Percentiles rank a stretch among this genome's conserved stretches.
Conservation (phyloP, 2,113 vertebrate genomes). For the Andinoacara biseriatus region DNA sequence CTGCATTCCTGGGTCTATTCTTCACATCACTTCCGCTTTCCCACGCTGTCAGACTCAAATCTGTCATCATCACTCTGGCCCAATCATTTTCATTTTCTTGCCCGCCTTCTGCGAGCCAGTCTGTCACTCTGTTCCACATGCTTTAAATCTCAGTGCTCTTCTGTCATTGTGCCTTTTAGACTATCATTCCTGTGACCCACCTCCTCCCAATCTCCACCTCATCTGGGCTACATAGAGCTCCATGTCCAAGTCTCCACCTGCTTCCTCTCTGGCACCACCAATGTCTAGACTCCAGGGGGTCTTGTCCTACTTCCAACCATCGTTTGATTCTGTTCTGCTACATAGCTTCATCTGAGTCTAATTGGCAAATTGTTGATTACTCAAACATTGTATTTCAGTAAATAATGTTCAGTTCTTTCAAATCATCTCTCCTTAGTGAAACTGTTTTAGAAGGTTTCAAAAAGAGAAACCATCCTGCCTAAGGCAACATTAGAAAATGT, state of each 20-base stretch:
- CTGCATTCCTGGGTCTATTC: not conserved
- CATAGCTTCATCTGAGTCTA: not conserved
- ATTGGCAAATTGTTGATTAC: not conserved
- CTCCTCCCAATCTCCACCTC: not conserved
- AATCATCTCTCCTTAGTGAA: not conserved
- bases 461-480: not conserved
- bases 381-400: not conserved
- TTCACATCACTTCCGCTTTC: not conserved
- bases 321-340: not conserved
- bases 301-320: not conserved
- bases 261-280: conserved; percentile 1
- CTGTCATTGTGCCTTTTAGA: not conserved
- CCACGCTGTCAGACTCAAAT: not conserved
- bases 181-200: not conserved
- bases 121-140: not conserved
- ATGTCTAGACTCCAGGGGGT: not conserved
- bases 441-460: not conserved
- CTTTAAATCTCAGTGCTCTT: not conserved
- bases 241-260: not conserved
- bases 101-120: not conserved
- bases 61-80: not conserved
- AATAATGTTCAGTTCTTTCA: not conserved
- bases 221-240: not conserved
- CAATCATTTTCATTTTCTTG: not conserved
- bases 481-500: not conserved